These are phyloP conservation scores for Cavia aperea DNA, from an alignment of 2,113 vertebrate species.

Conservation along the genomic window DNA sequence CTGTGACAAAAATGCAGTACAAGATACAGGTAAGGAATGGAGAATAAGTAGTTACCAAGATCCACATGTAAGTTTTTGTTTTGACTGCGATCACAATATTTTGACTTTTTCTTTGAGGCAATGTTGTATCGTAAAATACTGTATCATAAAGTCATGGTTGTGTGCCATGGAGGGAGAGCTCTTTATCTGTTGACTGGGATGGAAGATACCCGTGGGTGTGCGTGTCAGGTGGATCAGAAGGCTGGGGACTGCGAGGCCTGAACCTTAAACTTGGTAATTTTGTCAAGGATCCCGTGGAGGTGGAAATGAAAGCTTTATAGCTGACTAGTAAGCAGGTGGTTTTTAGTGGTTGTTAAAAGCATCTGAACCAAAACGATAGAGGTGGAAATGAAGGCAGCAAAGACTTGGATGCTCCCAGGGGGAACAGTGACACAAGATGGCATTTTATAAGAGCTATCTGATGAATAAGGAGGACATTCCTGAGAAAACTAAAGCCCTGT, in stretches of 20 bases:
- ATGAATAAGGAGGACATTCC: background rate
- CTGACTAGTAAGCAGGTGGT: background rate
- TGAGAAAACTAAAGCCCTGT: fast-evolving
- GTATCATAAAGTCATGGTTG: fast-evolving
- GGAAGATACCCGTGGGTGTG: background rate
- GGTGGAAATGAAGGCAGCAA: background rate
- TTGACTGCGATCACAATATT: no score
- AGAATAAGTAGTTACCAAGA: no score
- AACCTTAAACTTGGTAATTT: fast-evolving
- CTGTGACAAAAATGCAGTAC: background rate
- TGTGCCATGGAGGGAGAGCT: fast-evolving
- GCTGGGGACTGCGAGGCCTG: background rate
- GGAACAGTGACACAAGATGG: fast-evolving
- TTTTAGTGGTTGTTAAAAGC: fast-evolving
- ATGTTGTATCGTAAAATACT: no score
- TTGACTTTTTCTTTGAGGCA: background rate
- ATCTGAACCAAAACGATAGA: no score
- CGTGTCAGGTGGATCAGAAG: fast-evolving
- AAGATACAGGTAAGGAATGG: background rate
- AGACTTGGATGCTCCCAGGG: fast-evolving
- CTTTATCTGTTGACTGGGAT: fast-evolving
- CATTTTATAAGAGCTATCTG: no score
- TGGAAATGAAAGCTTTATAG: fast-evolving
- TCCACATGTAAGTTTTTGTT: background rate
- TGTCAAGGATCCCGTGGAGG: background rate